Evolutionary conservation across 53 echinoderm and acorn worm species (phyloP), one percentile per base, ranked within the genome.

Genomic region (Apostichopus leukothele): DNA sequence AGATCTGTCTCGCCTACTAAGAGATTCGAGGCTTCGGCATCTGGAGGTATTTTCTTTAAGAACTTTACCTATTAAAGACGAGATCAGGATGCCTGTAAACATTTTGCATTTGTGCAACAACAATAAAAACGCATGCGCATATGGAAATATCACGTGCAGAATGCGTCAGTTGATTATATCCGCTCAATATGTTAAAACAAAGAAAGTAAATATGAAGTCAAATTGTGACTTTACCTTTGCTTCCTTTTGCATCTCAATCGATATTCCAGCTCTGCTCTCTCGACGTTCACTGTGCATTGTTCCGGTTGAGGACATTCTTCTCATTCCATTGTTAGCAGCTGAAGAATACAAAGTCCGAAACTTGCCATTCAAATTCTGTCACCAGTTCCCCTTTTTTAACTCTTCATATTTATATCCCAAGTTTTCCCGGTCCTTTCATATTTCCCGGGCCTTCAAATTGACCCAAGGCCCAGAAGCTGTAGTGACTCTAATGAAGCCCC

Each of bases 1-100:
- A 96, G 93, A 61, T 90, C 93, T 55, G 94, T 93, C 76, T 96
- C 96, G 51, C 96, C 96, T 50, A 96, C 93, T 20, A 96, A 92
- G 27, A 96, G 89, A 67, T 96, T 96, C n/a, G 91, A 88, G 1
- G 96, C 96, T 79, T 96, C 96, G 73, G 96, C 94, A 59, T 93
- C 96, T 3, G 90, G 78, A 18, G 96, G 96, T 68, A 96, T 91
- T 61, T 96, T 96, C 9, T 92, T 91, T 81, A 94, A 67, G 83
- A 96, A 96, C 88, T 96, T 91, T 4, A 89, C 88, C 93, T 93
- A 53, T 39, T 39, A 19, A 75, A 75, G n/a, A 75, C 21, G 9
- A 75, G n/a, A 75, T 14, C 75, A 75, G 5, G 9, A 26, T 39
- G 39, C 39, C 39, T 39, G 39, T 39, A 39, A 39, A 39, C 3